Conservation (phyloP, 2,113 vertebrate genomes). For the Platanista minor region DNA sequence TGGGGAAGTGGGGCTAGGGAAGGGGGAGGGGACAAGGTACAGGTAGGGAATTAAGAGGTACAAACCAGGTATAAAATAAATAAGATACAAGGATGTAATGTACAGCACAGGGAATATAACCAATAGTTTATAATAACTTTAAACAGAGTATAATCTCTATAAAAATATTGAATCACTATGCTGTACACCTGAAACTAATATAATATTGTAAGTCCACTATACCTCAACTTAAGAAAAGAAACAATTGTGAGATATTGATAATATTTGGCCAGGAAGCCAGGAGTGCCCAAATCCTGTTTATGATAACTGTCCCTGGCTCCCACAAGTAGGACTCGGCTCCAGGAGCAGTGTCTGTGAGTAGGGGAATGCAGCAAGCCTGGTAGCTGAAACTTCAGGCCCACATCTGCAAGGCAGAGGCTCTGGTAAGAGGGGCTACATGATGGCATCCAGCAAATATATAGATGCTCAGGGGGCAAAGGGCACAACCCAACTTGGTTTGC, state of each 20-base stretch:
- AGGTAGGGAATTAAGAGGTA: not conserved
- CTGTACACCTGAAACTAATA: not conserved
- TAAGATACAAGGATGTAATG: not conserved
- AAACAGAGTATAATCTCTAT: not conserved
- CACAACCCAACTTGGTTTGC: not conserved
- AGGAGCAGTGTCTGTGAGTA: not conserved
- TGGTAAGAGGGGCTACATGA: not conserved
- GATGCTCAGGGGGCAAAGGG: not conserved
- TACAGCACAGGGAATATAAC: not conserved
- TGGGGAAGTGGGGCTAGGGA: not conserved
- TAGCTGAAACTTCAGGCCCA: not conserved
- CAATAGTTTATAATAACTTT: not conserved
- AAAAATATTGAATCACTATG: not conserved
- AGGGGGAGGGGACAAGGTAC: not conserved
- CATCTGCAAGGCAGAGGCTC: not conserved
- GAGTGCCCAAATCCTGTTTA: not conserved
- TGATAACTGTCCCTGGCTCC: not conserved
- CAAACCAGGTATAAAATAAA: not conserved
- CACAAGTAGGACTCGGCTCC: not conserved
- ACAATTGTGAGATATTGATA: not conserved
- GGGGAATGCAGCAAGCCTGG: not conserved
- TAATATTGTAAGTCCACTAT: not conserved
- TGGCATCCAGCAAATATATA: not conserved
- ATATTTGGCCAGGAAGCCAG: not conserved
- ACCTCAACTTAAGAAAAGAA: not conserved